phyloP scores from a whole-genome alignment of 2,888 invertebrate genomes.

The Crocallis elinguaria region DNA sequence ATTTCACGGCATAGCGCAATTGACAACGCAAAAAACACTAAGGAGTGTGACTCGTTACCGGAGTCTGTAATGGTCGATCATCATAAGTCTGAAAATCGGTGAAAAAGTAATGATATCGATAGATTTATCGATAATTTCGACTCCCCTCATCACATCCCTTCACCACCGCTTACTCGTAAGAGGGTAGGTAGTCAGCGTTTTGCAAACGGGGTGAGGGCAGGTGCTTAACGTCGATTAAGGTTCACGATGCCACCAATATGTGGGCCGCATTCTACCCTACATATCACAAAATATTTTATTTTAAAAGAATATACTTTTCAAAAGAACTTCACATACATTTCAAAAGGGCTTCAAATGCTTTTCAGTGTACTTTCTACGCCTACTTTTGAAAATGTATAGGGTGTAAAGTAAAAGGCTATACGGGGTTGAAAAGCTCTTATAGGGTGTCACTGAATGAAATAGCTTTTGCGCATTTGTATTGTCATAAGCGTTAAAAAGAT shows the following conservation, averaged over 20 bases:
- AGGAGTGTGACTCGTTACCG: too few species aligned
- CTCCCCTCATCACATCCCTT: slow-evolving; percentile 23
- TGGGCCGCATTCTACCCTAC: slow-evolving; percentile 26
- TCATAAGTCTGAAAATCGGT: neutral
- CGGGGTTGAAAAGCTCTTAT: neutral
- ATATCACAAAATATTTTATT: too few species aligned
- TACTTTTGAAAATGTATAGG: neutral
- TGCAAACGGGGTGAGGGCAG: slow-evolving; percentile 75
- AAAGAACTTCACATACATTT: too few species aligned
- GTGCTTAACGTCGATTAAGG: slow-evolving; percentile 56
- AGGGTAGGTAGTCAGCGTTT: slow-evolving; percentile 72
- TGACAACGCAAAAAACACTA: too few species aligned
- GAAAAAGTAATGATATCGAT: slow-evolving; percentile 3
- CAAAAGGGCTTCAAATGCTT: neutral
- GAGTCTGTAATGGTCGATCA: too few species aligned
- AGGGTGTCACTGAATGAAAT: slow-evolving; percentile 2
- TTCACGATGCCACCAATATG: slow-evolving; percentile 39
- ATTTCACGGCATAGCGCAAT: too few species aligned
- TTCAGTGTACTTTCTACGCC: neutral
- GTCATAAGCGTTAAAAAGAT: too few species aligned
- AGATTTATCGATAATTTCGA: slow-evolving; percentile 3
- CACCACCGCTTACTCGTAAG: slow-evolving; percentile 57
- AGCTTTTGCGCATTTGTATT: neutral
- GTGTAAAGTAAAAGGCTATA: neutral
- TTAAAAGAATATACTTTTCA: slow-evolving; percentile 1